These are phyloP conservation scores for Porphyrio hochstetteri DNA, from an alignment of 2,113 vertebrate genomes.

Conservation along the genomic window DNA sequence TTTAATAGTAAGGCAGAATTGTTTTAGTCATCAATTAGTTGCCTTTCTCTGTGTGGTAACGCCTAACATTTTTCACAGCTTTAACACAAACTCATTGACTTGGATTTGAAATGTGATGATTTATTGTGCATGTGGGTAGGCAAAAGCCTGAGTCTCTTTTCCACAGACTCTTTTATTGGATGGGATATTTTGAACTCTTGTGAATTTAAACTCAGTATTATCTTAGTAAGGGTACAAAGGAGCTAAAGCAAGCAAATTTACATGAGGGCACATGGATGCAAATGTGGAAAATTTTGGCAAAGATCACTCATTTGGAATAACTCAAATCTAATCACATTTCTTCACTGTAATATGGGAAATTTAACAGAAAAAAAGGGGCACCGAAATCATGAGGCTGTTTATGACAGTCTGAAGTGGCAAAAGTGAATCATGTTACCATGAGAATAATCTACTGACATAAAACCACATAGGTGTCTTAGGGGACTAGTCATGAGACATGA, in stretches of 20 bases:
- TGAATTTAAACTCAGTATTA: background rate
- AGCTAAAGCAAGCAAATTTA: background rate
- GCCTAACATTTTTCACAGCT: background rate
- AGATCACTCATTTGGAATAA: background rate
- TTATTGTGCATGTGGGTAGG: background rate
- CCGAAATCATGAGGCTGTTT: background rate
- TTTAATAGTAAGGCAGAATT: background rate
- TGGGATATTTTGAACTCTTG: background rate
- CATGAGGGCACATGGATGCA: background rate
- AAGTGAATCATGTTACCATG: background rate
- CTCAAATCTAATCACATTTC: background rate
- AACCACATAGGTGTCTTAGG: background rate
- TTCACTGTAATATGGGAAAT: background rate
- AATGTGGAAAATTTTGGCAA: background rate
- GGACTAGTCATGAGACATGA: background rate
- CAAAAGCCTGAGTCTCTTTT: background rate
- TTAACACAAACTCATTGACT: background rate
- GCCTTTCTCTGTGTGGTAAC: background rate
- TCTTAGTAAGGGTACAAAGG: background rate
- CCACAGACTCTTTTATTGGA: background rate
- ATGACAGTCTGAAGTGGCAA: background rate
- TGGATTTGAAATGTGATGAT: background rate
- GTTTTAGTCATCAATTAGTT: background rate
- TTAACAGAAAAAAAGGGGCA: background rate
- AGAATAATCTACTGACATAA: background rate